A percentile compares a stretch with the other conserved stretches of the same genome.
Conservation (phyloP, 2,113 vertebrate genomes). For the Sus scrofa region DNA sequence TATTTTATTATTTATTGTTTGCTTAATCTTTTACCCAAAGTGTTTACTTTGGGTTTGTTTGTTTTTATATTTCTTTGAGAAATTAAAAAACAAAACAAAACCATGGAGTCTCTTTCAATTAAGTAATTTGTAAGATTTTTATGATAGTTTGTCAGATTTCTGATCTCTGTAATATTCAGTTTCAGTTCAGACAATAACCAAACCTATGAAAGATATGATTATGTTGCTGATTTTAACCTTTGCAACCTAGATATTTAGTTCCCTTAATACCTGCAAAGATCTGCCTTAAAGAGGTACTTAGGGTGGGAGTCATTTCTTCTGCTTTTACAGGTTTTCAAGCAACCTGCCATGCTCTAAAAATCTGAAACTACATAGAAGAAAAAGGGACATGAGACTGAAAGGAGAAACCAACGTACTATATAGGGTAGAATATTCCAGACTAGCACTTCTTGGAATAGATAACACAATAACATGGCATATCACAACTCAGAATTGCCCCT, state of each 20-base stretch:
- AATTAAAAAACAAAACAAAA: constrained; percentile 11
- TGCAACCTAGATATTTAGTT: neutral
- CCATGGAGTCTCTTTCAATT: neutral
- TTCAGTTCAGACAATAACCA: neutral
- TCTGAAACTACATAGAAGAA: neutral
- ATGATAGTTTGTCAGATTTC: neutral
- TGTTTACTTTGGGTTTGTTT: neutral
- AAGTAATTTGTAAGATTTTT: neutral
- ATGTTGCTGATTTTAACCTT: neutral
- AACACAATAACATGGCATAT: neutral
- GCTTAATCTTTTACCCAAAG: neutral
- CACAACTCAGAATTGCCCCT: neutral
- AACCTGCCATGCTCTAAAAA: neutral
- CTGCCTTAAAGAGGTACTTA: neutral
- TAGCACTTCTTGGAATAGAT: neutral
- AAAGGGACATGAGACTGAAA: neutral
- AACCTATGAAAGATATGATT: neutral
- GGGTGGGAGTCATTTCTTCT: neutral
- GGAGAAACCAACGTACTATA: neutral
- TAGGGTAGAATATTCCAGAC: neutral
- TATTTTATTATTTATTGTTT: constrained; percentile 2
- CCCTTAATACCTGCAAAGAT: neutral
- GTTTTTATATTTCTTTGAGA: neutral
- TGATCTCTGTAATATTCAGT: neutral
- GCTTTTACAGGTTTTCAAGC: neutral